phyloP scores from a whole-genome alignment of 1,140 invertebrate species.

The Anagrus nilaparvatae region DNA sequence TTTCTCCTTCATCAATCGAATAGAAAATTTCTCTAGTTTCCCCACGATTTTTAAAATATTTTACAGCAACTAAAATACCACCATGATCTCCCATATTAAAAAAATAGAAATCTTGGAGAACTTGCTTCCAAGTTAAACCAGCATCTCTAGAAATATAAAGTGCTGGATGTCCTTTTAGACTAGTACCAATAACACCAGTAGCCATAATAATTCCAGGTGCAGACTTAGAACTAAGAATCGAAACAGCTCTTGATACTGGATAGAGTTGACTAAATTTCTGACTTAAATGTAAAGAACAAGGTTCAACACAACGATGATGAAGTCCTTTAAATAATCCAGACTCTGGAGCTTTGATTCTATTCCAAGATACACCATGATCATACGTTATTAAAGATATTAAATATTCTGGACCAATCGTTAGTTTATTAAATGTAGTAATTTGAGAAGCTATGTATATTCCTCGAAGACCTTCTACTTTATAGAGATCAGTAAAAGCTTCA shows the following conservation, averaged over 20 bases:
- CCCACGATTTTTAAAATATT: conserved; percentile 61
- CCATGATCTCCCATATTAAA: conserved; percentile 89
- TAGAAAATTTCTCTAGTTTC: conserved; percentile 71
- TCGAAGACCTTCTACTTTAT: conserved; percentile 74
- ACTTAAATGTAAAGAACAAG: conserved; percentile 74
- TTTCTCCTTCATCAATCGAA: conserved; percentile 76
- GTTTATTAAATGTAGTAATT: conserved; percentile 46
- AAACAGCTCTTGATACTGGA: conserved; percentile 62
- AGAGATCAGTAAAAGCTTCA: conserved; percentile 79
- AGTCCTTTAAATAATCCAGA: conserved; percentile 56
- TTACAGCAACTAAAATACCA: conserved; percentile 73
- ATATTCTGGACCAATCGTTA: conserved; percentile 57
- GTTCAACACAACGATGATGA: conserved; percentile 49
- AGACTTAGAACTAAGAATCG: conserved; percentile 78
- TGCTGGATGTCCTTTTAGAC: conserved; percentile 68
- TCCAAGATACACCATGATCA: conserved; percentile 80
- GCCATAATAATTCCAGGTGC: conserved; percentile 82
- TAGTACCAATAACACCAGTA: conserved; percentile 68
- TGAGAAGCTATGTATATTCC: conserved; percentile 87
- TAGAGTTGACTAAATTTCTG: conserved; percentile 77
- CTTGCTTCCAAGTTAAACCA: conserved; percentile 72
- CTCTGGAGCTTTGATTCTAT: conserved; percentile 54
- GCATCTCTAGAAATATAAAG: conserved; percentile 77
- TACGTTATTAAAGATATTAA: conserved; percentile 74
- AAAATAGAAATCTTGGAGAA: conserved; percentile 74